A percentile compares a stretch with the other conserved stretches of the same genome.
Evolutionary conservation across 2,797 vertebrate genomes (phyloP).

Genomic region (Pelochelys cantorii): DNA sequence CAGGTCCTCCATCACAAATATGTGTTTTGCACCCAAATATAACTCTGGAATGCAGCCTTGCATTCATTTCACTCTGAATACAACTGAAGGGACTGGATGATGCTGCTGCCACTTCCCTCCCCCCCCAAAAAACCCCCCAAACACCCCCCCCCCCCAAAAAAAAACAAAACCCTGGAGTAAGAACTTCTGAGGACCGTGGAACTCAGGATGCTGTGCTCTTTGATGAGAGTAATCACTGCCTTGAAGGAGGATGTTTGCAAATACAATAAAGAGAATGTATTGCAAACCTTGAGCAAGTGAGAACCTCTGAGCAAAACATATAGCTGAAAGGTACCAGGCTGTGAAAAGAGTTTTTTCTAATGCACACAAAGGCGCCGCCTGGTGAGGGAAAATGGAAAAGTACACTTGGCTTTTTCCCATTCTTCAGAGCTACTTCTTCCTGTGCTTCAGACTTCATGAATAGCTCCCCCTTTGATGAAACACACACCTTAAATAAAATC

Average conservation of each 20-base stretch:
- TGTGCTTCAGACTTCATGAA: background rate
- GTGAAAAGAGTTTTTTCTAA: background rate
- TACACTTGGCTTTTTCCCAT: background rate
- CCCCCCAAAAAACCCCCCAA: too few species aligned
- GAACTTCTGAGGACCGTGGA: background rate
- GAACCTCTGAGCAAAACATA: background rate
- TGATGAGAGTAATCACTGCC: background rate
- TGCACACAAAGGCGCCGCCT: accelerated
- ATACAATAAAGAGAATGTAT: background rate
- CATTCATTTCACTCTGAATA: background rate
- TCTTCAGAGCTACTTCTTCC: background rate
- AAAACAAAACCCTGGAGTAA: too few species aligned
- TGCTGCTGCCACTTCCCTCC: too few species aligned
- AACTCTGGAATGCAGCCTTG: background rate
- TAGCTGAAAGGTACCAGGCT: background rate
- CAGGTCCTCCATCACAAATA: background rate
- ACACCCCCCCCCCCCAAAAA: too few species aligned
- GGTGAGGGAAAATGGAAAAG: background rate
- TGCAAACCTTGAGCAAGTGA: background rate
- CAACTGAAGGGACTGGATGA: background rate
- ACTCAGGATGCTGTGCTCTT: background rate
- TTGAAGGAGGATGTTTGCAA: background rate
- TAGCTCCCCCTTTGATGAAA: background rate
- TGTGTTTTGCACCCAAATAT: background rate
- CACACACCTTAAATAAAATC: background rate